Percentiles rank a stretch among this genome's conserved stretches.
These are phyloP conservation scores for Coleophora deauratella DNA, from an alignment of 2,888 invertebrate genomes.

Conservation along the genomic window DNA sequence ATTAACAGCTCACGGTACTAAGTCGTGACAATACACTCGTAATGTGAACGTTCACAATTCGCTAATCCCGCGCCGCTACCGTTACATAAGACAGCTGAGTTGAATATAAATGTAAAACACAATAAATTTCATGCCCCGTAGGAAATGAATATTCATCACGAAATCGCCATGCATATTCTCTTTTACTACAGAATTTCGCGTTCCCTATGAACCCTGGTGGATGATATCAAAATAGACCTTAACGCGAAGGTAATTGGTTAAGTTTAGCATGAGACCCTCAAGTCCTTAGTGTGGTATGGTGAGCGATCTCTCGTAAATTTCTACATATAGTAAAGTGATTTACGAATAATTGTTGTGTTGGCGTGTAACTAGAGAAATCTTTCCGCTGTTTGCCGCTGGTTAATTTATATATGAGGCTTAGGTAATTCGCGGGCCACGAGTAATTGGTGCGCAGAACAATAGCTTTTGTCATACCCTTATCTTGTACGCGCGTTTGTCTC, in stretches of 20 bases:
- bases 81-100: constrained; percentile 73
- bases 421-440: constrained; percentile 71
- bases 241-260: constrained; percentile 39
- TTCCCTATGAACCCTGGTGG: constrained; percentile 37
- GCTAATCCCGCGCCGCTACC: constrained; percentile 72
- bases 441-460: constrained; percentile 73
- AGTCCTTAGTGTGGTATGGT: constrained; percentile 49
- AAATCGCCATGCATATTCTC: constrained; percentile 75
- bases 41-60: constrained; percentile 68
- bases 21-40: constrained; percentile 53
- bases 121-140: constrained; percentile 75
- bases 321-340: constrained; percentile 75
- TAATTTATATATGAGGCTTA: constrained; percentile 75
- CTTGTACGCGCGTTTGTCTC: constrained; percentile 61
- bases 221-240: constrained; percentile 50
- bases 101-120: constrained; percentile 75
- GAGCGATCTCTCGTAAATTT: constrained; percentile 67
- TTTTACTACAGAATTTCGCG: constrained; percentile 62
- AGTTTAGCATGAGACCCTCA: constrained; percentile 42
- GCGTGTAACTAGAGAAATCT: constrained; percentile 74
- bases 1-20: constrained; percentile 51
- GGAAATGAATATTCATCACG: constrained; percentile 75
- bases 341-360: constrained; percentile 75
- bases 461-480: constrained; percentile 73
- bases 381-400: constrained; percentile 72